Base-by-base conservation (phyloP, 2,797 vertebrate species). In the Chelmon rostratus region DNA sequence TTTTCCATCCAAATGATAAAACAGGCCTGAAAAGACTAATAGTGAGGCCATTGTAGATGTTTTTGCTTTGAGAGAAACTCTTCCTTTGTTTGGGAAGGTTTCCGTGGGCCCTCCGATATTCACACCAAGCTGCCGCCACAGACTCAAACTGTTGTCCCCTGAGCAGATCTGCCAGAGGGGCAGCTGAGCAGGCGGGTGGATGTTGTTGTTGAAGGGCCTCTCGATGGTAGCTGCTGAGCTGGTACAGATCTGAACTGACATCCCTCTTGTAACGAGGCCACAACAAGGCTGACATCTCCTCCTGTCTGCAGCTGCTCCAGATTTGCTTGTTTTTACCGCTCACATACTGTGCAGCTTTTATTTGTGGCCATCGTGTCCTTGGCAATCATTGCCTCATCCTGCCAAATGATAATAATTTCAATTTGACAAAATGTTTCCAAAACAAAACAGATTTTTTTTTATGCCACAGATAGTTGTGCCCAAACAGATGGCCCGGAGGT, bases 171-270 rank as follows among this genome's bases (percentile, higher is more conserved):
- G 42, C 61, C 19, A 50, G 16, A 19, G 49, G 46, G 37, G 37
- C 19, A 2, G 49, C 46, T 42, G 58, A 23, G 66, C 46, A 3
- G 38, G 15, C 25, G 25, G 31, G 2, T 35, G 7, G 56, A 33
- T 67, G 69, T 49, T 73, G 86, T 59, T 84, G 83, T 61, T 75
- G 76, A 63, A 78, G 69, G 64, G 57, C 28, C 40, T 50, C 73
- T 76, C 19, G 7, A 2, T 61, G 49, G 52, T 25, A 5, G 65
- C 46, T 59, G 82, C 49, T 65, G 66, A 63, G 70, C 71, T 64
- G 49, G 19, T 63, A 31, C 68, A 76, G 82, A 86, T 86, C 33
- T 49, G 57, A 88, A 35, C 70, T 82, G 82, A 85, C 76, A 76
- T 68, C 50, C 33, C 19, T 73, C 47, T 49, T 35, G 50, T 57